Evolutionary conservation across 1,140 invertebrate genomes (phyloP).

Genomic region (Rhynchophorus ferrugineus): DNA sequence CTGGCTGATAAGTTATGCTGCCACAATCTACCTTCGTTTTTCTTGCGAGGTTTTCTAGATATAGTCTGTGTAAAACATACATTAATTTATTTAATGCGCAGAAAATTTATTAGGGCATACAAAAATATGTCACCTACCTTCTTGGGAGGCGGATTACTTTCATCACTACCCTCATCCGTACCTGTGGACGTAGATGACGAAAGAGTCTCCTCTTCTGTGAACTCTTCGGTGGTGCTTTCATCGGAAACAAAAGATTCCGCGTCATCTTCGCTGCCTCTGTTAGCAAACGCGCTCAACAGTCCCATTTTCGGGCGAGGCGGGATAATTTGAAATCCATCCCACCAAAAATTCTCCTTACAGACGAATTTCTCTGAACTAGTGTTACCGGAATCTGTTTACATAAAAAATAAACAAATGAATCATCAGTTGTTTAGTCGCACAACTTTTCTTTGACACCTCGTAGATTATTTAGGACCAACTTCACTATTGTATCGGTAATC

Average conservation of each 20-base stretch:
- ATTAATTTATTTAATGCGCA: too few species aligned
- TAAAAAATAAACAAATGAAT: too few species aligned
- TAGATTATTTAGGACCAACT: too few species aligned
- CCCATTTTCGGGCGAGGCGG: conserved; percentile 54
- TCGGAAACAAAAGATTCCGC: conserved; percentile 14
- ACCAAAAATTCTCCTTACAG: conserved; percentile 55
- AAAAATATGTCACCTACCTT: too few species aligned
- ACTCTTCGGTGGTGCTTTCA: conserved; percentile 26
- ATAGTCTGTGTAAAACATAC: conserved; percentile 4
- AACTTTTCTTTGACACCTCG: too few species aligned
- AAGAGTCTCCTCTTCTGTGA: conserved; percentile 26
- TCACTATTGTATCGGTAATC: too few species aligned
- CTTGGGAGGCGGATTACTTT: conserved; percentile 26
- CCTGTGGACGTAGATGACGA: conserved; percentile 21
- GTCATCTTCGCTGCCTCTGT: conserved; percentile 11
- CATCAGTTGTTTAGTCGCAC: too few species aligned
- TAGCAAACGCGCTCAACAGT: conserved; percentile 47
- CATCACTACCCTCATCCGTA: conserved; percentile 25
- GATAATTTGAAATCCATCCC: conserved; percentile 59
- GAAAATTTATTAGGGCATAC: too few species aligned
- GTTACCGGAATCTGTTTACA: conserved; percentile 2
- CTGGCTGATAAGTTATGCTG: conserved; percentile 61
- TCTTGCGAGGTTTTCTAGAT: conserved; percentile 19
- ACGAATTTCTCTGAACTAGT: conserved; percentile 24
- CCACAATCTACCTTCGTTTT: conserved; percentile 54